Conservation (phyloP, 1,140 invertebrate species). For the Triops longicaudatus region DNA sequence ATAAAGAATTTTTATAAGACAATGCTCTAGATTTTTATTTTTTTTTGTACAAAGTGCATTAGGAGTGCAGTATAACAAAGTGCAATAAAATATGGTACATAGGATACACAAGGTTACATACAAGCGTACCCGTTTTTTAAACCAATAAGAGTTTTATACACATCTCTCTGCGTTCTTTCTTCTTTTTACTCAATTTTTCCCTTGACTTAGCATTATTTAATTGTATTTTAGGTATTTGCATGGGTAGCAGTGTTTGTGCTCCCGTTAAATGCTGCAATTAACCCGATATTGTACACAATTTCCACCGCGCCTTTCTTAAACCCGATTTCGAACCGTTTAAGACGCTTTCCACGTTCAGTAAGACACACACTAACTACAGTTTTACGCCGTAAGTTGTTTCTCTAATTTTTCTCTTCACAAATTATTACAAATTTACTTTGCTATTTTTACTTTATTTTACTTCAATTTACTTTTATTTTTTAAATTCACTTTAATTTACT, state of each 20-base stretch:
- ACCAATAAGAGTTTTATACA: no score
- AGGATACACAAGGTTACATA: no score
- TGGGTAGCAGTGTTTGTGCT: constrained; percentile 45
- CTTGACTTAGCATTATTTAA: neutral
- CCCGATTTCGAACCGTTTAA: neutral
- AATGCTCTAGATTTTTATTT: no score
- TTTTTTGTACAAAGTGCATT: no score
- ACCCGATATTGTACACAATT: constrained; percentile 43
- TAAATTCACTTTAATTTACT: no score
- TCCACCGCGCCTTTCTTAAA: neutral
- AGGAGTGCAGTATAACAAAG: no score
- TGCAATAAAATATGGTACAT: no score
- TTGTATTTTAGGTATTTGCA: constrained; percentile 35
- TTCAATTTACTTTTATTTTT: neutral
- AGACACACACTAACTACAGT: neutral
- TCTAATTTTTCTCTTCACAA: neutral
- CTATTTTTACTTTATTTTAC: neutral
- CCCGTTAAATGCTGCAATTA: constrained; percentile 44
- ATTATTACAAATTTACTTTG: neutral
- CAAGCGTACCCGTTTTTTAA: no score
- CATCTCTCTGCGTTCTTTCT: no score
- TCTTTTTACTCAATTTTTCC: neutral
- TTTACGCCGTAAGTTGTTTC: neutral
- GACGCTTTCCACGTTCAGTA: neutral
- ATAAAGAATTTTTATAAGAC: no score